Evolutionary conservation across 1,140 invertebrate genomes (phyloP), one percentile per base, ranked within the genome.

Genomic region (Elymnias hypermnestra): DNA sequence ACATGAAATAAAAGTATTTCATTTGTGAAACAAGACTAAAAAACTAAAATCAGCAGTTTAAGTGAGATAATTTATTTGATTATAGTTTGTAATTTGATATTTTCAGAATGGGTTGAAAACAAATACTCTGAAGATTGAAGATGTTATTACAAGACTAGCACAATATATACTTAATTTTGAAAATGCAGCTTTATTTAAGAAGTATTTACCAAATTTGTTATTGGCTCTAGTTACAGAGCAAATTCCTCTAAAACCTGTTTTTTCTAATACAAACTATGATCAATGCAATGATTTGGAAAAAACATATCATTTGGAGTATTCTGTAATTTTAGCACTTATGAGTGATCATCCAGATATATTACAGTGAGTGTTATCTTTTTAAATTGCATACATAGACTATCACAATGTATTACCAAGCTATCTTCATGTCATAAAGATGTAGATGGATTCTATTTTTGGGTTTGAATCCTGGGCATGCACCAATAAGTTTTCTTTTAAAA

Each of bases 281-380:
- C 49, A 48, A 13, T 77, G 71, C 22, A 72, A 53, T 52, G 75
- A 84, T 47, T 37, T 56, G 29, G 81, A 84, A 42, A 83, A 81
- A 51, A 72, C 54, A 5, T 57, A 51, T 31, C 78, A 84, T 57
- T 58, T 84, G 31, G 72, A 81, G 35, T 73, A 71, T 63, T 79
- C 72, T 8, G 58, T 81, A 26, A 53, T 73, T 9, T 46, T 84
- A 5, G 63, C 71, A 21, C 41, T 61, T 10, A 33, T 79, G 14
- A 70, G 70, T 50, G 70, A 79, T 37, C 79, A 87, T 44, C 86
- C 82, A 39, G 88, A 90, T 72, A 70, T 89, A 14, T 45, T 89
- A 38, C 76, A 86, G 88, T 89, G 86, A 75, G 83, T 83, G 29
- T 26, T 10, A 25, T 46, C n/a, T n/a, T n/a, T n/a, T n/a, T n/a